Base-by-base conservation (phyloP, 2,797 vertebrate species). In the Aulostomus chinensis region DNA sequence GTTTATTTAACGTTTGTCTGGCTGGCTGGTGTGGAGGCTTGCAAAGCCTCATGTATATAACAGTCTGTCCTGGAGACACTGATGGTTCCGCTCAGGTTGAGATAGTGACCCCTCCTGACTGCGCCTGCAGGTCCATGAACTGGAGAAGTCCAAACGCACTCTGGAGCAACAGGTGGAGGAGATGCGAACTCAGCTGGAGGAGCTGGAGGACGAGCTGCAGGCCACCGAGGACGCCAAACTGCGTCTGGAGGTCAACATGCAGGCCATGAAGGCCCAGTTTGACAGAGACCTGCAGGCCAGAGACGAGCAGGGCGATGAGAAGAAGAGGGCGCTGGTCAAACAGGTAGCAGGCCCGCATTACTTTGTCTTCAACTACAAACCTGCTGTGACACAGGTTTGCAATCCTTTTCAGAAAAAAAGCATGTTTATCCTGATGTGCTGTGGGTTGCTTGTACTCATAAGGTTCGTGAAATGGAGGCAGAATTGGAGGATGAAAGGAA, bases 401-500 rank as follows among this genome's bases (percentile, higher is more conserved):
- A n/a, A n/a, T n/a, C n/a, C n/a, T n/a, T n/a, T n/a, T n/a, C n/a
- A n/a, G n/a, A n/a, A n/a, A n/a, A n/a, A n/a, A n/a, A n/a, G n/a
- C n/a, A n/a, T n/a, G 24, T 43, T 34, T 7, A 16, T 28, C 5
- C 9, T 11, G 35, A 34, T 0, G 0, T 16, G 12, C 2, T n/a
- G 5, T 34, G 18, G 16, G 22, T 57, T 15, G 9, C 40, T 49
- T n/a, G n/a, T n/a, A n/a, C n/a, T 28, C 25, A 46, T 1, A 29
- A 87, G 97, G 97, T 98, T 20, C 91, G 97, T 0, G 97, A 99
- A 86, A 93, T 99, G 76, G 97, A 99, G 89, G 94, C 92, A 0
- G 97, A 99, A 81, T 78, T 99, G 58, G 97, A 99, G 74, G 97
- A 99, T 0, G 97, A 99, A 78, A 91, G 96, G 58, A 99, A 99